Conservation (phyloP, 30 jellyfish, hydroid and myxozoan species). For the Haliclystus octoradiatus region DNA sequence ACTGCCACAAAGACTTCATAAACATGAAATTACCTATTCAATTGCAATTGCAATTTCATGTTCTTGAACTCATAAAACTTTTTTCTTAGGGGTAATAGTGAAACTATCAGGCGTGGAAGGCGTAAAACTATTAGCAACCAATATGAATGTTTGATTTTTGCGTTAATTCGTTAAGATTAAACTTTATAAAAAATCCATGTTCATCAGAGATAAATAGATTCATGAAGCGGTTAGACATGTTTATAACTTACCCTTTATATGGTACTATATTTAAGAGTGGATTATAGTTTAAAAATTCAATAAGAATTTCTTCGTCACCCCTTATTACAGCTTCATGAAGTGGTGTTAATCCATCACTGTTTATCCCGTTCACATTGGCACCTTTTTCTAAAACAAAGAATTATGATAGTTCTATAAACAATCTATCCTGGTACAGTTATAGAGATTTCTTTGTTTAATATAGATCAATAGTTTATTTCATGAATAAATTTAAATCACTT, state of each 20-base stretch:
- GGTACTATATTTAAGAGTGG: constrained; percentile 57
- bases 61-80: neutral
- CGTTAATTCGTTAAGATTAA: no score
- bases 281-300: constrained; percentile 56
- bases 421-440: no score
- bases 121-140: no score
- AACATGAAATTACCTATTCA: neutral
- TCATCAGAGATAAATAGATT: no score
- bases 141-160: no score
- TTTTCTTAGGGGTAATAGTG: neutral
- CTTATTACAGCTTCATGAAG: constrained; percentile 80
- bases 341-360: constrained; percentile 79
- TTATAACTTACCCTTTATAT: constrained; percentile 68
- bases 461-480: no score
- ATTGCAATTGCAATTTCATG: neutral
- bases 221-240: no score
- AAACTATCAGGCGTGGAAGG: neutral
- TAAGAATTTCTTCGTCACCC: constrained; percentile 48
- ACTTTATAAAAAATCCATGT: no score
- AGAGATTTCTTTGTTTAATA: no score
- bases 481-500: no score
- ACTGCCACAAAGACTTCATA: neutral
- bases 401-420: no score
- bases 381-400: constrained; percentile 30
- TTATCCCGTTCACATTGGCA: constrained; percentile 78